These are phyloP conservation scores for Anniella stebbinsi DNA, from an alignment of 2,797 vertebrate genomes.

Conservation along the genomic window DNA sequence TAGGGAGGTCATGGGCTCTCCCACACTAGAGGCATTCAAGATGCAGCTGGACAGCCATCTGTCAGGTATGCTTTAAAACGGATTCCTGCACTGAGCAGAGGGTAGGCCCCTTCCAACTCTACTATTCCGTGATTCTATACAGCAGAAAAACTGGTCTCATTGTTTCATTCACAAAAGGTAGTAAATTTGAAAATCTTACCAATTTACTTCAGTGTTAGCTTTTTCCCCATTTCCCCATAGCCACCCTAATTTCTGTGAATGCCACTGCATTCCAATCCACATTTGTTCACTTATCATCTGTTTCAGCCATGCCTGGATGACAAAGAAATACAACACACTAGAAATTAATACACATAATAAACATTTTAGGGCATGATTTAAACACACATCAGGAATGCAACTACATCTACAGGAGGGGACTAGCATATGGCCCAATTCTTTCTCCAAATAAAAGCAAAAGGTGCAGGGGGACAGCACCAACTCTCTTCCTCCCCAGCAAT, in stretches of 20 bases:
- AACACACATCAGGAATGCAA: not conserved
- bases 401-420: not conserved
- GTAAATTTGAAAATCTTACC: constrained; percentile 23
- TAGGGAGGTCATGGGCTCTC: too few relatives aligned
- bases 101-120: too few relatives aligned
- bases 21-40: too few relatives aligned
- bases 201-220: constrained; percentile 5
- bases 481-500: not conserved
- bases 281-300: constrained; percentile 21
- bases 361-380: not conserved
- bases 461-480: too few relatives aligned
- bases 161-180: not conserved
- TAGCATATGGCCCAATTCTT: not conserved
- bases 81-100: too few relatives aligned
- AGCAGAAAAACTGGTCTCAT: not conserved
- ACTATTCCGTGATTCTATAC: too few relatives aligned
- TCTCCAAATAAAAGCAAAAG: not conserved
- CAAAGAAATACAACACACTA: not conserved
- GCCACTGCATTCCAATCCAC: constrained; percentile 44
- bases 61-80: too few relatives aligned
- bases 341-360: not conserved
- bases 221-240: constrained; percentile 21
- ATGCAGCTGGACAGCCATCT: too few relatives aligned
- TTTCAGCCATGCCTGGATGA: constrained; percentile 27
- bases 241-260: not conserved